These are phyloP conservation scores for Bos javanicus DNA, from an alignment of 2,113 vertebrate genomes.

Conservation along the genomic window DNA sequence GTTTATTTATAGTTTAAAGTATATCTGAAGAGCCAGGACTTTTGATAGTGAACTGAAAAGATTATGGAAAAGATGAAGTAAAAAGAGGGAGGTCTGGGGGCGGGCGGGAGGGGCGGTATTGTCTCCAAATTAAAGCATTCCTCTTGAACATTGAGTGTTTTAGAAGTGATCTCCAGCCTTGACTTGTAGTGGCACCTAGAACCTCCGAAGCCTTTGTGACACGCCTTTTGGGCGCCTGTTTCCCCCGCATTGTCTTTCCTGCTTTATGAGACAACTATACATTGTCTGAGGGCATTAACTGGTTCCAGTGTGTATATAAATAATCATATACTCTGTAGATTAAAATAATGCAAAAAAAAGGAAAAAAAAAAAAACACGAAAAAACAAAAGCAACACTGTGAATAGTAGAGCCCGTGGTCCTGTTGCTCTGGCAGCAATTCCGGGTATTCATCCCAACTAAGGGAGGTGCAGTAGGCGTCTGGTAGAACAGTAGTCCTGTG, in stretches of 20 bases:
- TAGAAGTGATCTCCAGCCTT: constrained; percentile 81
- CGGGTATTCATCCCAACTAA: constrained; percentile 84
- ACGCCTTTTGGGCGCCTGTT: constrained; percentile 81
- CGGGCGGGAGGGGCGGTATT: constrained; percentile 73
- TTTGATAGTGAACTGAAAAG: constrained; percentile 84
- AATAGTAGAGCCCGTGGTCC: constrained; percentile 81
- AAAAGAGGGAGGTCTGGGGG: not conserved
- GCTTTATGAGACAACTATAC: constrained; percentile 83
- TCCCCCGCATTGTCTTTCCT: constrained; percentile 82
- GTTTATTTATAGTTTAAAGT: constrained; percentile 88
- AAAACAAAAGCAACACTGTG: constrained; percentile 84
- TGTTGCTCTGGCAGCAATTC: constrained; percentile 84
- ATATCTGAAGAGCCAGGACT: constrained; percentile 84
- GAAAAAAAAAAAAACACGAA: constrained; percentile 31
- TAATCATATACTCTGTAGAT: constrained; percentile 83
- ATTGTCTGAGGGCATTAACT: constrained; percentile 88
- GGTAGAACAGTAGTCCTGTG: constrained; percentile 85
- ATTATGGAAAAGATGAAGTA: constrained; percentile 59
- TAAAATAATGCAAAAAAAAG: constrained; percentile 66
- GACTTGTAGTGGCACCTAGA: constrained; percentile 77
- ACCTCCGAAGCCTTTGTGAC: constrained; percentile 79
- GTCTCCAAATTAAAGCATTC: constrained; percentile 84
- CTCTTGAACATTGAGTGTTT: constrained; percentile 81
- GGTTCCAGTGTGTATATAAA: constrained; percentile 84
- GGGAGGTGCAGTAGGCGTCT: constrained; percentile 83